Percentiles rank a stretch among this genome's conserved stretches.
Evolutionary conservation across 2,113 vertebrate genomes (phyloP).

Genomic region (Podiceps cristatus): DNA sequence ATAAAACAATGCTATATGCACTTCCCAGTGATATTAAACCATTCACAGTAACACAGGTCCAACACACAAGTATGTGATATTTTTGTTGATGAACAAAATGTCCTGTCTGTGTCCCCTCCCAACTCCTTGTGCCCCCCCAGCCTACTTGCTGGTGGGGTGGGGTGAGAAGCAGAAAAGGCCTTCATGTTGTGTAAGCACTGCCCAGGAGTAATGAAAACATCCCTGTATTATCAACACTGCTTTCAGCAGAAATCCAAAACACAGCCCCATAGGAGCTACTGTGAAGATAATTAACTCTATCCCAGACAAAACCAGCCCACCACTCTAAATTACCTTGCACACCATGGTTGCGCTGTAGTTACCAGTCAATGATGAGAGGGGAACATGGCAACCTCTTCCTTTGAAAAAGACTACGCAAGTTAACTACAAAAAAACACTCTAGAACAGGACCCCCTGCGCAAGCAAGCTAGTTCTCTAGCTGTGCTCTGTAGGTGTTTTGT

Average conservation of each 20-base stretch:
- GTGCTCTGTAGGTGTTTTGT: background rate
- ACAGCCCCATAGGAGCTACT: too few relatives aligned
- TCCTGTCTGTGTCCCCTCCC: too few relatives aligned
- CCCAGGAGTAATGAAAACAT: too few relatives aligned
- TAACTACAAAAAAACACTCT: background rate
- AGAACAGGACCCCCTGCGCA: background rate
- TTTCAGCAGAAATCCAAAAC: too few relatives aligned
- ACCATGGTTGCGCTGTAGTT: background rate
- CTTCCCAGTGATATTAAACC: background rate
- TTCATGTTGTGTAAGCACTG: too few relatives aligned
- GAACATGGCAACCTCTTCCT: background rate
- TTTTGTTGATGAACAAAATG: background rate
- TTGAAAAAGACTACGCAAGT: background rate
- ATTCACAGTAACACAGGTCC: fast-evolving
- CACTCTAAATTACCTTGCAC: background rate
- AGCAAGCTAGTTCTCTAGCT: background rate
- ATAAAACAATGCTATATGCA: background rate
- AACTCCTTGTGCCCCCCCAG: too few relatives aligned
- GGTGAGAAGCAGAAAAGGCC: too few relatives aligned
- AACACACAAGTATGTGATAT: background rate
- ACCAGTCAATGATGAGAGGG: background rate
- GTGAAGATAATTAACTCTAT: too few relatives aligned
- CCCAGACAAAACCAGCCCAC: too few relatives aligned
- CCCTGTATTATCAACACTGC: too few relatives aligned
- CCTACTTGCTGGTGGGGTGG: too few relatives aligned